Evolutionary conservation across 2,797 vertebrate species (phyloP).

Genomic region (Luscinia luscinia): DNA sequence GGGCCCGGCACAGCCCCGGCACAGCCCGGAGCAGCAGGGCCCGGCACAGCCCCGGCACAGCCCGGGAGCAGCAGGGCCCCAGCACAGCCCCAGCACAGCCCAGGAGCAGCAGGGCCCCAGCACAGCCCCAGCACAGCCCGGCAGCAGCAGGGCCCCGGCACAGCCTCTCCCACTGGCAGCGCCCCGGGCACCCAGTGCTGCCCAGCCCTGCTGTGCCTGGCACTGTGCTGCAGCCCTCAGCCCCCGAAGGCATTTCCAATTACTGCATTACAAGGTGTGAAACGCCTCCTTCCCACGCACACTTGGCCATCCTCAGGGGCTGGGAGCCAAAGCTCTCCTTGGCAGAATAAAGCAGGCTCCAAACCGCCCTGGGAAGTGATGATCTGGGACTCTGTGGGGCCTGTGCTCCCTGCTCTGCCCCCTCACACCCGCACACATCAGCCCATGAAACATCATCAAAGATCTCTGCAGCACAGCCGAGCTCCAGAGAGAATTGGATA

Average conservation of each 20-base stretch:
- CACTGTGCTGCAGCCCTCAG: not conserved
- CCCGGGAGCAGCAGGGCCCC: not conserved
- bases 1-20: too few species aligned
- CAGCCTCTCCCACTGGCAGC: not conserved
- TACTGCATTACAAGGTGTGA: not conserved
- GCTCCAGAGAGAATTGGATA: not conserved
- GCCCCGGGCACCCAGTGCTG: fast-evolving
- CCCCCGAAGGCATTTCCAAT: not conserved
- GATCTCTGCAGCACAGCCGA: fast-evolving
- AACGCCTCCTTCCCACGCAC: not conserved
- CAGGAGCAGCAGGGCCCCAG: not conserved
- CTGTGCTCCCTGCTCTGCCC: not conserved
- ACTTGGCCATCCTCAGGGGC: not conserved
- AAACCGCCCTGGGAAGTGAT: fast-evolving
- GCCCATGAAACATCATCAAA: not conserved
- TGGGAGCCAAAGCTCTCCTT: not conserved
- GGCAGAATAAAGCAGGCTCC: not conserved
- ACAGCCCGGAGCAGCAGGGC: too few species aligned
- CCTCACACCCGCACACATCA: not conserved
- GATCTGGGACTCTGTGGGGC: not conserved
- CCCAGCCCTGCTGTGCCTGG: fast-evolving
- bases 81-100: too few species aligned
- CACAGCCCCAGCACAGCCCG: too few species aligned
- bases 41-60: too few species aligned
- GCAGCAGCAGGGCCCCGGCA: not conserved